These are phyloP conservation scores for Drosophila setosimentum DNA, from an alignment of 2,888 invertebrate species.

Conservation along the genomic window DNA sequence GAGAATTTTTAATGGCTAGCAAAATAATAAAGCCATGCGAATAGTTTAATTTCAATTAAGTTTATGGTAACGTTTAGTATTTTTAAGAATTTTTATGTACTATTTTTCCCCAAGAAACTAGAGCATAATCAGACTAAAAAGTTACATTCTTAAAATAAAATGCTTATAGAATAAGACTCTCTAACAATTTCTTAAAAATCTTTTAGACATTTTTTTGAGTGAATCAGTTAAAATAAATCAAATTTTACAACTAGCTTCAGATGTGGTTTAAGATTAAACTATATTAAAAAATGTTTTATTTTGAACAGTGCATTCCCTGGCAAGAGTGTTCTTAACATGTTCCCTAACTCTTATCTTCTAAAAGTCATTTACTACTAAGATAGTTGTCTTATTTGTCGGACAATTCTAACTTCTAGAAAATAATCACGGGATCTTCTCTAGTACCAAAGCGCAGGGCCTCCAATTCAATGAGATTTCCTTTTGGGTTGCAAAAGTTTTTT, in stretches of 20 bases:
- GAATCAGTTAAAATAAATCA: too few relatives aligned
- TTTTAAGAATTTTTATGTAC: background rate
- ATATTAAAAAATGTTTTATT: too few relatives aligned
- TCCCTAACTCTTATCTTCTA: background rate
- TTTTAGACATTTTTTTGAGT: accelerated
- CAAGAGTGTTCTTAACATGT: background rate
- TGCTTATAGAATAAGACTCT: background rate
- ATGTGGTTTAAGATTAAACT: too few relatives aligned
- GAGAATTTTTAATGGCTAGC: background rate
- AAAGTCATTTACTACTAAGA: background rate
- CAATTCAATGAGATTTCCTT: constrained; percentile 53
- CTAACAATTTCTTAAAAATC: background rate
- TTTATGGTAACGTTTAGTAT: background rate
- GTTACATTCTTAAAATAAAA: background rate
- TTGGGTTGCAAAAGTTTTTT: constrained; percentile 28
- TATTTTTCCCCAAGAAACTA: background rate
- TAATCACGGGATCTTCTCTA: constrained; percentile 49
- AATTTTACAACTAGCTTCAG: too few relatives aligned
- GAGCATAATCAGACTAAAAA: background rate
- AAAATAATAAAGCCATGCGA: too few relatives aligned
- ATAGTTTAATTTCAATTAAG: too few relatives aligned
- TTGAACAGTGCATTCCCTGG: too few relatives aligned
- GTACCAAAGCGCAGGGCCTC: constrained; percentile 17
- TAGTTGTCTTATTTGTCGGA: background rate
- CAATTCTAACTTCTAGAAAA: background rate